phyloP scores from a whole-genome alignment of 2,113 vertebrate genomes.

The Aviceda subcristata region DNA sequence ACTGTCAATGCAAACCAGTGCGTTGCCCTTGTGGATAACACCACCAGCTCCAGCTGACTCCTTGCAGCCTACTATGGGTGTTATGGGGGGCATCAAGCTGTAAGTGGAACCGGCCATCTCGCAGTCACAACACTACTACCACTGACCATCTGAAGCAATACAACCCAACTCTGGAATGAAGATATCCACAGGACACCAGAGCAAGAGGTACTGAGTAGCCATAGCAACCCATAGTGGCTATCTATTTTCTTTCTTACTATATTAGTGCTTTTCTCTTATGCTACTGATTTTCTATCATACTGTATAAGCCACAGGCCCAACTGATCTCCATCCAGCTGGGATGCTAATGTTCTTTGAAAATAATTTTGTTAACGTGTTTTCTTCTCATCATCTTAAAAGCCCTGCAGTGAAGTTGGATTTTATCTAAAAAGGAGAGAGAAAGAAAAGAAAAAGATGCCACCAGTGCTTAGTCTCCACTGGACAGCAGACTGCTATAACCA shows the following conservation, averaged over 20 bases:
- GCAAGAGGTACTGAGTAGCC: background rate
- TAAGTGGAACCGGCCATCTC: accelerated
- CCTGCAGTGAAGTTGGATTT: background rate
- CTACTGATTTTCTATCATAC: background rate
- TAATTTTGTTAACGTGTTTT: background rate
- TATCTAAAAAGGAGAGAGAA: background rate
- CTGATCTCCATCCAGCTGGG: background rate
- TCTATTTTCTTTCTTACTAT: background rate
- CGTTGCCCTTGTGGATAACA: accelerated
- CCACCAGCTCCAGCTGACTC: background rate
- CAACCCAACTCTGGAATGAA: background rate
- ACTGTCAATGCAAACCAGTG: accelerated
- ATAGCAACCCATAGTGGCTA: background rate
- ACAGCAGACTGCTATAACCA: background rate
- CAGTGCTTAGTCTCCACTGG: background rate
- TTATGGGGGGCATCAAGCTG: background rate
- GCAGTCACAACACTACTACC: accelerated
- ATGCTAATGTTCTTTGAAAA: background rate
- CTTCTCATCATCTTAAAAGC: background rate
- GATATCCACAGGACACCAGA: background rate
- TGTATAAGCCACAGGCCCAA: background rate
- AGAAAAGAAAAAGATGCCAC: background rate
- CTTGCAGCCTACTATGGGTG: background rate
- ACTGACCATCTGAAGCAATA: background rate
- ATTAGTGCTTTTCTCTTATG: background rate